Evolutionary conservation across 1,140 invertebrate species (phyloP).

Genomic region (Macrostomum lignano): DNA sequence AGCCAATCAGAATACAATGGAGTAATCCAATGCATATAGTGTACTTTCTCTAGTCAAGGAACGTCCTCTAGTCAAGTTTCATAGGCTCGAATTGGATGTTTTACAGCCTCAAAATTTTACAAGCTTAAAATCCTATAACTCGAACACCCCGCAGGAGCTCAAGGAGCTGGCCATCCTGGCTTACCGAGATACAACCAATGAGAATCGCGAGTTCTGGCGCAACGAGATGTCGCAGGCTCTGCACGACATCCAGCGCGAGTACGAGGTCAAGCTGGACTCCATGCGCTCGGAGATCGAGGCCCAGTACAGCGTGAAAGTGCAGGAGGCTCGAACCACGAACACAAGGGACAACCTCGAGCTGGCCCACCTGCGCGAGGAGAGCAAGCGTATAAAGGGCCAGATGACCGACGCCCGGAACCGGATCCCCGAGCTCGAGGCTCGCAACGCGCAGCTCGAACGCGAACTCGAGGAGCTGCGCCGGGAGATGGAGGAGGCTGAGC

Average conservation of each 20-base stretch:
- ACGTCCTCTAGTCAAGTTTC: too few species aligned
- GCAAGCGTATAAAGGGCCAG: slow-evolving; percentile 25
- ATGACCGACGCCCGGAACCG: slow-evolving; percentile 24
- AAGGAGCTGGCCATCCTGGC: slow-evolving; percentile 31
- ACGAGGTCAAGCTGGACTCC: slow-evolving; percentile 26
- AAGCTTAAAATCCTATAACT: too few species aligned
- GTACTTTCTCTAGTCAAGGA: too few species aligned
- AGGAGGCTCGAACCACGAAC: slow-evolving; percentile 30
- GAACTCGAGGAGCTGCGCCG: slow-evolving; percentile 26
- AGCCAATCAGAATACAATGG: background rate
- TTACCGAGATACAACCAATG: slow-evolving; percentile 28
- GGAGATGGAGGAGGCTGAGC: slow-evolving; percentile 20
- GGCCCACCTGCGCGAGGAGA: slow-evolving; percentile 28
- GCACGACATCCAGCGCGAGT: slow-evolving; percentile 31
- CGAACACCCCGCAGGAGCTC: slow-evolving; percentile 19
- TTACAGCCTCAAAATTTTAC: too few species aligned
- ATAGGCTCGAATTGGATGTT: too few species aligned
- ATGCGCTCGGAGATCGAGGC: slow-evolving; percentile 24
- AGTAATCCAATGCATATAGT: too few species aligned
- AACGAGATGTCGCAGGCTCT: slow-evolving; percentile 31
- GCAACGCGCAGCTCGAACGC: slow-evolving; percentile 29
- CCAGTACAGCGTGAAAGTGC: slow-evolving; percentile 26
- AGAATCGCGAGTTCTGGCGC: slow-evolving; percentile 31
- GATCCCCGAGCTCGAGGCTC: slow-evolving; percentile 28
- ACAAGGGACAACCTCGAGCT: slow-evolving; percentile 31